These are phyloP conservation scores for Microctonus aethiopoides DNA, from an alignment of 2,888 invertebrate genomes.

Conservation along the genomic window DNA sequence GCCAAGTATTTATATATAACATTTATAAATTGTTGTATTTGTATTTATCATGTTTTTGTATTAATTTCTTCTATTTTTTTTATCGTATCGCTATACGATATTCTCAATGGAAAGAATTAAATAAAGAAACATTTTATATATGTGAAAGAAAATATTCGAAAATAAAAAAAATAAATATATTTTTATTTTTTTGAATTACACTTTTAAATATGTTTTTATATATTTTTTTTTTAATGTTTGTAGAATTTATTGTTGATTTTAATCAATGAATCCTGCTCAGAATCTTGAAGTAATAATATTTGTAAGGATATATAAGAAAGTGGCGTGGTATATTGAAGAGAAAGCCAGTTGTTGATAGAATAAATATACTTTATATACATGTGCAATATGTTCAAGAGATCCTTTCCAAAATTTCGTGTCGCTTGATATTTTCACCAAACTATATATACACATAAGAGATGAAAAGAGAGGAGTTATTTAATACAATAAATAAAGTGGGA, in stretches of 20 bases:
- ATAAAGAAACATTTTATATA: no score
- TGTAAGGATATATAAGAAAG: slow-evolving; percentile 35
- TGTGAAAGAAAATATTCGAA: no score
- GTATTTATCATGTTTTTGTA: neutral
- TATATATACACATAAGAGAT: no score
- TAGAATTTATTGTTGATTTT: no score
- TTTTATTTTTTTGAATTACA: no score
- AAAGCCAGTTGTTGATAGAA: slow-evolving; percentile 7
- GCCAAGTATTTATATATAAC: neutral
- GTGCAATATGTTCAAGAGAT: slow-evolving; percentile 7
- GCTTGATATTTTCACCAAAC: slow-evolving; percentile 22
- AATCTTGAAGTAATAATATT: neutral
- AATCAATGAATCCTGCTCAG: slow-evolving; percentile 7
- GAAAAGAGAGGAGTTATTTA: neutral
- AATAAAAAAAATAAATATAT: no score
- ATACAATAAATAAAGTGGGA: neutral
- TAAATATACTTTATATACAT: neutral
- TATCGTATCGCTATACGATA: no score
- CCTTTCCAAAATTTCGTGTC: slow-evolving; percentile 34
- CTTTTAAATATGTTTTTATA: no score
- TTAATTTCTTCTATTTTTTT: no score
- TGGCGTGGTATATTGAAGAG: slow-evolving; percentile 15
- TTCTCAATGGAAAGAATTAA: no score
- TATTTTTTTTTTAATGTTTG: no score
- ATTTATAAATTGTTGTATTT: neutral